Base-by-base conservation (phyloP, 2,888 invertebrate genomes). In the Gonocerus acuteangulatus region DNA sequence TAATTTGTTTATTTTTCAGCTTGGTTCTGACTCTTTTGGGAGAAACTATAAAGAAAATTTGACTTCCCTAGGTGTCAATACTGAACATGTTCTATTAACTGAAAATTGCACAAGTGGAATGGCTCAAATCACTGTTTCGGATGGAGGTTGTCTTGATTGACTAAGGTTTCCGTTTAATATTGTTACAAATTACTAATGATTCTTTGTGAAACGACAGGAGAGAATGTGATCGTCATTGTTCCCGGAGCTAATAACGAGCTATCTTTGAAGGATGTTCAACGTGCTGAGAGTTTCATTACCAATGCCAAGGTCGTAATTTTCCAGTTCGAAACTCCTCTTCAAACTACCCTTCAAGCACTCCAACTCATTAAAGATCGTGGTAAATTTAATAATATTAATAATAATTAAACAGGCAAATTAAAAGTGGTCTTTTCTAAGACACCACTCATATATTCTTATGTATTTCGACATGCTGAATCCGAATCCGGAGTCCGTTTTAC, bases 151-250 rank as follows among this genome's bases (percentile, higher is more conserved):
- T n/a, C n/a, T n/a, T n/a, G n/a, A n/a, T n/a, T n/a, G n/a, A n/a
- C n/a, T n/a, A n/a, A n/a, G n/a, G n/a, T n/a, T n/a, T n/a, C n/a
- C n/a, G n/a, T n/a, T n/a, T n/a, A n/a, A n/a, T n/a, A n/a, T n/a
- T n/a, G n/a, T n/a, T n/a, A n/a, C n/a, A n/a, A n/a, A n/a, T n/a
- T n/a, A n/a, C n/a, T n/a, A n/a, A n/a, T n/a, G n/a, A n/a, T n/a
- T n/a, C n/a, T n/a, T n/a, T n/a, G n/a, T n/a, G n/a, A 42, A 42
- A 15, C 4, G 34, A 48, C 68, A 83, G 84, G 95, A 34, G 89
- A 94, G 73, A 97, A 96, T 74, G 85, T 87, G 73, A 97, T 97
- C 68, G 86, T 96, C 0, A 89, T 95, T 67, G 87, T 94, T 0
- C 81, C 85, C 56, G 95, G 95, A 39, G 90, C 96, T 1, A 96